phyloP scores from a whole-genome alignment of 23 tunicate species.

The Corella eumyota region DNA sequence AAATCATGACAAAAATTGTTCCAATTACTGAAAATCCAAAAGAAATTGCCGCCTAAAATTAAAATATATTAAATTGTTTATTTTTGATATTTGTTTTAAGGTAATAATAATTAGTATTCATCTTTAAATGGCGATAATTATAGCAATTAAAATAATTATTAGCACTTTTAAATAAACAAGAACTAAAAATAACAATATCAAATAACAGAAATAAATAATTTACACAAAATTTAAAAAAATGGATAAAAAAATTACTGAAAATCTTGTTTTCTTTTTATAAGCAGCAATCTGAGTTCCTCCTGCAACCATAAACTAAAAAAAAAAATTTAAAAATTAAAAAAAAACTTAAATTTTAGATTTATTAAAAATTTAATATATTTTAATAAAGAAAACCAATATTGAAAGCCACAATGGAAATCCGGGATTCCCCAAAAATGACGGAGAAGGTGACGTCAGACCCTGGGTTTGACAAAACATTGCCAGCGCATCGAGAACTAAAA shows the following conservation, averaged over 20 bases:
- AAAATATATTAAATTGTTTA: not conserved
- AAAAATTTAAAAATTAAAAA: not conserved
- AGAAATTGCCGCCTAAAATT: constrained; percentile 55
- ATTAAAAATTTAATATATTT: no score
- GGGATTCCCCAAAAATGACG: constrained; percentile 77
- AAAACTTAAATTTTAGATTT: no score
- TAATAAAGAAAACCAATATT: constrained; percentile 9
- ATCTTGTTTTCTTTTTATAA: constrained; percentile 33
- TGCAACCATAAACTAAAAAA: constrained; percentile 17
- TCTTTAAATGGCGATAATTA: no score
- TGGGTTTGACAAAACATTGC: constrained; percentile 52
- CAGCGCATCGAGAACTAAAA: constrained; percentile 40
- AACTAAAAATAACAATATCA: no score
- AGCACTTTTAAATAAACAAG: no score
- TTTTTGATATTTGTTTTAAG: no score
- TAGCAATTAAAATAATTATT: no score
- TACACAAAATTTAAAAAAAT: not conserved
- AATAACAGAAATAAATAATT: no score
- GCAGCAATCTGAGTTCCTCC: constrained; percentile 17
- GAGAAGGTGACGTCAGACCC: constrained; percentile 59
- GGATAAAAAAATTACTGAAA: constrained; percentile 19
- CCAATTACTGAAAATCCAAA: constrained; percentile 56
- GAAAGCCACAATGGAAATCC: constrained; percentile 67
- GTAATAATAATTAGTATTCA: no score
- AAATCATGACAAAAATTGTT: constrained; percentile 16